phyloP scores from a whole-genome alignment of 2,888 invertebrate genomes.

The Lamellibrachia satsuma region DNA sequence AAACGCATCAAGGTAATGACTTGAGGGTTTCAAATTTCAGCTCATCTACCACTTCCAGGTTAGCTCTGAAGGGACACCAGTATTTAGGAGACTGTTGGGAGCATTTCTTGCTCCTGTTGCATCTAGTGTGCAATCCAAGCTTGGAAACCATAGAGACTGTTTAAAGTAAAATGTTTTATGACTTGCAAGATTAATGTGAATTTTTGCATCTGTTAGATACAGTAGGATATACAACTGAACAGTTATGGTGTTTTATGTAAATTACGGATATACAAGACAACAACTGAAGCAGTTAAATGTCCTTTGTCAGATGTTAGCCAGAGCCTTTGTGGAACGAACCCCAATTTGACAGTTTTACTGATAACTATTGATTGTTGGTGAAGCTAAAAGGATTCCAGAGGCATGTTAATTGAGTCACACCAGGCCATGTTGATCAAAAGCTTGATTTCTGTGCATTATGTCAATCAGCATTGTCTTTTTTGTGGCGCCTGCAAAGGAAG shows the following conservation, averaged over 20 bases:
- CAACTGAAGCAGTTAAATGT: neutral
- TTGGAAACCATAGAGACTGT: too few species aligned
- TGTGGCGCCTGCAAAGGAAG: constrained; percentile 12
- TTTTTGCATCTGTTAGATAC: neutral
- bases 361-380: neutral
- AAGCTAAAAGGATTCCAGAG: constrained; percentile 17
- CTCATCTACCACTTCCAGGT: too few species aligned
- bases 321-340: neutral
- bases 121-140: too few species aligned
- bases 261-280: neutral
- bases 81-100: too few species aligned
- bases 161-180: neutral
- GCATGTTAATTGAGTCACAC: constrained; percentile 17
- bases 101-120: too few species aligned
- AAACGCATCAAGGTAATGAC: too few species aligned
- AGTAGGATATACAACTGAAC: neutral
- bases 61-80: too few species aligned
- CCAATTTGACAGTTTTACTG: neutral
- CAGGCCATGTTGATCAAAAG: neutral
- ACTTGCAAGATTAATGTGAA: neutral
- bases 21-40: too few species aligned
- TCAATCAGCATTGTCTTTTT: constrained; percentile 17
- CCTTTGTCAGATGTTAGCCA: neutral
- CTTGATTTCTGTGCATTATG: constrained; percentile 13
- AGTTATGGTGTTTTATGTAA: neutral